Evolutionary conservation across 2,113 vertebrate genomes (phyloP).

Genomic region (Isurus oxyrinchus): DNA sequence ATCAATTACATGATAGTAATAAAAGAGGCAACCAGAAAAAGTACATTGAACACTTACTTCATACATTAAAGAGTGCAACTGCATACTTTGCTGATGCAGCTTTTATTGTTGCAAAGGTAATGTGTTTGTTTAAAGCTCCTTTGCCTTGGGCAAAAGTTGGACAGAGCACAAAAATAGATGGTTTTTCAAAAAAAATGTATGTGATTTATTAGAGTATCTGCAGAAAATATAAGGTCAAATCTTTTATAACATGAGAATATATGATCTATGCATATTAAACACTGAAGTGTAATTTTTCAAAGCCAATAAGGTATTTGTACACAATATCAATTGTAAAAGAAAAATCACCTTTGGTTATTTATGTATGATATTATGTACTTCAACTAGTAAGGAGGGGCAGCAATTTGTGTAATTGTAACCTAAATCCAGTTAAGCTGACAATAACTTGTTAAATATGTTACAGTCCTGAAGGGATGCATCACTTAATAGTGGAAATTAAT

Average conservation of each 20-base stretch:
- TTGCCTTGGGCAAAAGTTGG: background rate
- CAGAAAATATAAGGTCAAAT: background rate
- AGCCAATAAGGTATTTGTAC: background rate
- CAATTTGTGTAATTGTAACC: background rate
- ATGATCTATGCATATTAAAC: background rate
- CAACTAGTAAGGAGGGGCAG: background rate
- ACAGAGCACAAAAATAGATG: background rate
- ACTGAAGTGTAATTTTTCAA: background rate
- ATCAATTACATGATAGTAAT: background rate
- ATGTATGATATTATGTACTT: background rate
- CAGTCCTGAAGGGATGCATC: background rate
- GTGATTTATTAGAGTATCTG: background rate
- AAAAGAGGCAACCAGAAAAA: background rate
- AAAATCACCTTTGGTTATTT: background rate
- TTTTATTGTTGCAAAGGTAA: background rate
- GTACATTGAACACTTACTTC: slow-evolving; percentile 41
- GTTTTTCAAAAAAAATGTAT: background rate
- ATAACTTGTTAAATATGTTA: background rate
- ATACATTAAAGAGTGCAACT: slow-evolving; percentile 52
- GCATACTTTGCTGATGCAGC: slow-evolving; percentile 50
- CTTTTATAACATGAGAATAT: background rate
- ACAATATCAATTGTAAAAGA: background rate
- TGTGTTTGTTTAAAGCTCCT: slow-evolving; percentile 10
- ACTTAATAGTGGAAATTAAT: background rate
- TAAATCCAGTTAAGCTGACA: background rate